These are phyloP conservation scores for Rhodeus uyekii DNA, from an alignment of 2,797 vertebrate species.

Conservation along the genomic window DNA sequence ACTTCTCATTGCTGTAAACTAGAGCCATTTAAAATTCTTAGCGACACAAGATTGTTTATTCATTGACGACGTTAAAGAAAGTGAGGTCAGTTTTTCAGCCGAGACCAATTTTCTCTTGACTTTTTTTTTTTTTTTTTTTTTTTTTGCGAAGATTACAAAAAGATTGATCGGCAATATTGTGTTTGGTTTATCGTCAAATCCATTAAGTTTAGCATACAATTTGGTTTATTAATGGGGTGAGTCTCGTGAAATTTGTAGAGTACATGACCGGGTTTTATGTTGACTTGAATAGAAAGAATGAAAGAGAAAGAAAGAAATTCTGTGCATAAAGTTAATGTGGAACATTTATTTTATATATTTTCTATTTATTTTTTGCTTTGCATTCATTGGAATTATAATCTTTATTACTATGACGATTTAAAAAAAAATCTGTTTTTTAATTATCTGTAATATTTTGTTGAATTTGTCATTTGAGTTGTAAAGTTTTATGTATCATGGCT, in stretches of 20 bases:
- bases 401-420: background rate
- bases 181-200: background rate
- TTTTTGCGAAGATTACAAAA: background rate
- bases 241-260: background rate
- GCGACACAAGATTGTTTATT: background rate
- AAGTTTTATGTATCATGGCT: background rate
- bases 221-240: background rate
- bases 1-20: background rate
- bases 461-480: background rate
- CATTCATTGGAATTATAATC: background rate
- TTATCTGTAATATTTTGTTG: background rate
- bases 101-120: background rate
- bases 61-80: too few relatives aligned
- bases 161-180: background rate
- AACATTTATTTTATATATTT: too few relatives aligned
- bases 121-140: background rate
- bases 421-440: background rate
- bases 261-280: background rate
- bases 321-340: background rate
- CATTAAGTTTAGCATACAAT: background rate
- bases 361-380: too few relatives aligned
- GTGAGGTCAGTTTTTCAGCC: background rate
- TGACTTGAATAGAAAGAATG: background rate
- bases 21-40: background rate
- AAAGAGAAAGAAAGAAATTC: background rate